Conservation (phyloP, 2,113 vertebrate species). For the Datnioides undecimradiatus region DNA sequence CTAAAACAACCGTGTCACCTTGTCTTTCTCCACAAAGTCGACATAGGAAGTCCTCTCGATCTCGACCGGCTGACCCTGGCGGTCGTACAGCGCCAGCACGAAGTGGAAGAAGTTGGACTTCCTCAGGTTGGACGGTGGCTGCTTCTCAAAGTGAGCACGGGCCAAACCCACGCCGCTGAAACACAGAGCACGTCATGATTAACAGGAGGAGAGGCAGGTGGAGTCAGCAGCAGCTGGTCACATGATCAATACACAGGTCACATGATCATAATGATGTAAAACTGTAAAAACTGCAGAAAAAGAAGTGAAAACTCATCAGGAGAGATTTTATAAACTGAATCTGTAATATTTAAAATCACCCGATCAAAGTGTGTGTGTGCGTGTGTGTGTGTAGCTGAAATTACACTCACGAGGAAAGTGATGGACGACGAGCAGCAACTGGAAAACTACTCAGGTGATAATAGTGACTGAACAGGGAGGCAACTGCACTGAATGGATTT, state of each 20-base stretch:
- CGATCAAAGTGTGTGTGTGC: neutral
- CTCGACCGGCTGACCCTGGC: slow-evolving; percentile 97
- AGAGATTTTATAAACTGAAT: neutral
- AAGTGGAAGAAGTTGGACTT: slow-evolving; percentile 99
- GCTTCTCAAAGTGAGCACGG: slow-evolving; percentile 97
- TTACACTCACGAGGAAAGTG: neutral
- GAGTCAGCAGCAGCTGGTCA: neutral
- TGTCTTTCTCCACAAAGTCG: slow-evolving; percentile 97
- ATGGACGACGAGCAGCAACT: neutral
- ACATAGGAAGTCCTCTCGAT: slow-evolving; percentile 96
- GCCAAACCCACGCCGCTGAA: slow-evolving; percentile 93
- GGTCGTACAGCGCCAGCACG: slow-evolving; percentile 95
- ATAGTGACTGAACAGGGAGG: neutral
- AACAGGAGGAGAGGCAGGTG: neutral
- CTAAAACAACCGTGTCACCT: slow-evolving; percentile 87
- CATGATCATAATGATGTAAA: neutral
- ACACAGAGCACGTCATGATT: neutral
- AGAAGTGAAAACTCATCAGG: neutral
- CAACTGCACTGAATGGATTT: neutral
- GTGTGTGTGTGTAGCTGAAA: neutral
- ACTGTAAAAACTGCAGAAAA: too few relatives aligned
- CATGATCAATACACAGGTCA: neutral
- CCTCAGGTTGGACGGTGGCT: slow-evolving; percentile 96
- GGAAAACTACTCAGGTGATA: slow-evolving; percentile 2
- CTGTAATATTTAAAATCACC: neutral